Base-by-base conservation (phyloP, 35 echinoderm and acorn worm genomes). In the Lytechinus pictus region DNA sequence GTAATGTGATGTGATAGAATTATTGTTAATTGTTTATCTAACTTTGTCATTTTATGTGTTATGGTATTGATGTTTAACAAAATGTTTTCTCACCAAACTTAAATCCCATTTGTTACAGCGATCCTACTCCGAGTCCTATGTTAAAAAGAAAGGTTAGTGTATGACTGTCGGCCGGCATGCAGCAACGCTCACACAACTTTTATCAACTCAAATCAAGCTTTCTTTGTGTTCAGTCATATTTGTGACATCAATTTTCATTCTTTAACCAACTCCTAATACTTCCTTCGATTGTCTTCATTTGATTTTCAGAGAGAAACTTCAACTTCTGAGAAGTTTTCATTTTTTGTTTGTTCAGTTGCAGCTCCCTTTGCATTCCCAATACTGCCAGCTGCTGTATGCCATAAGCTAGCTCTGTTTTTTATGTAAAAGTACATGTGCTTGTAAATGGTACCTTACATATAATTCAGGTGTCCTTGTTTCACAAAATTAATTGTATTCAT, bases 71-170 rank as follows among this genome's bases (percentile, higher is more conserved):
- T n/a, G 44, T 11, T 92, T 92, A 53, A 53, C 44, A 92, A 8
- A 92, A 92, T 57, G 53, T 92, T 52, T 27, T 52, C 52, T 53
- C 9, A 92, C 28, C 53, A 53, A 92, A 92, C 53, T 53, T 54
- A 54, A 54, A 53, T 54, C 21, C 53, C 10, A 28, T 10, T 92
- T 53, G 44, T 99, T 99, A 54, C 98, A 99, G 98, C 95, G 98
- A 79, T 99, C 95, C 61, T 99, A 99, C 94, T 99, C 98, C 87
- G 98, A 99, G 95, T 99, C 98, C 54, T 97, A 99, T 95, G 98
- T 99, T 55, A 92, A 96, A 86, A 99, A 96, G 91, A 97, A 97
- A 99, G 98, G 98, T 99, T 94, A 99, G 88, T 52, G 29, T 21
- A 54, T 14, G 29, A 52, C 88, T 52, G 29, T 14, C 9, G n/a